phyloP scores from a whole-genome alignment of 2,888 invertebrate species.

The Campoplex capitator region DNA sequence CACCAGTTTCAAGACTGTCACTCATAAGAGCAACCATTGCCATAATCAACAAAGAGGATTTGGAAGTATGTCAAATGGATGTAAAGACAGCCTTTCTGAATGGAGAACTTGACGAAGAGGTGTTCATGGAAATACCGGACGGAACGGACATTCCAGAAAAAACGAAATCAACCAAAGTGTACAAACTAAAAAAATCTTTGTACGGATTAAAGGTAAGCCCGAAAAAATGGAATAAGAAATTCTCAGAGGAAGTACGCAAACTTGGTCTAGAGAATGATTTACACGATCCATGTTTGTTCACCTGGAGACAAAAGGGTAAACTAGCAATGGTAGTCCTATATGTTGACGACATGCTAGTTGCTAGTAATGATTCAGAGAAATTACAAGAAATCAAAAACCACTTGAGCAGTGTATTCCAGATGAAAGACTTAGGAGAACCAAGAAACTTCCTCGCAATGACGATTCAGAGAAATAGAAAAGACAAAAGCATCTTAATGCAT shows the following conservation, averaged over 20 bases:
- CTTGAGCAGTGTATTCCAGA: conserved; percentile 69
- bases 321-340: conserved; percentile 65
- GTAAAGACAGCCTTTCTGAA: conserved; percentile 68
- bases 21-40: conserved; percentile 62
- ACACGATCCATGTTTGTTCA: conserved; percentile 69
- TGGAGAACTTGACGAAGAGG: conserved; percentile 51
- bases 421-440: conserved; percentile 70
- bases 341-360: conserved; percentile 70
- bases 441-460: conserved; percentile 69
- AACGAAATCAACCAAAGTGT: conserved; percentile 37
- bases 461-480: conserved; percentile 66
- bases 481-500: conserved; percentile 55
- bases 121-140: conserved; percentile 68
- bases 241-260: conserved; percentile 62
- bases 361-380: conserved; percentile 67
- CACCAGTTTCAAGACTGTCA: conserved; percentile 68
- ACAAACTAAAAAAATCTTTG: conserved; percentile 63
- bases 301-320: conserved; percentile 68
- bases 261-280: conserved; percentile 66
- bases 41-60: conserved; percentile 61
- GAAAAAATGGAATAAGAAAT: conserved; percentile 68
- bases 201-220: conserved; percentile 69
- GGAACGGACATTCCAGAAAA: conserved; percentile 33
- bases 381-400: conserved; percentile 59
- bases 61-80: conserved; percentile 62